Evolutionary conservation across 1,140 invertebrate genomes (phyloP), one percentile per base, ranked within the genome.

Genomic region (Araneus ventricosus): DNA sequence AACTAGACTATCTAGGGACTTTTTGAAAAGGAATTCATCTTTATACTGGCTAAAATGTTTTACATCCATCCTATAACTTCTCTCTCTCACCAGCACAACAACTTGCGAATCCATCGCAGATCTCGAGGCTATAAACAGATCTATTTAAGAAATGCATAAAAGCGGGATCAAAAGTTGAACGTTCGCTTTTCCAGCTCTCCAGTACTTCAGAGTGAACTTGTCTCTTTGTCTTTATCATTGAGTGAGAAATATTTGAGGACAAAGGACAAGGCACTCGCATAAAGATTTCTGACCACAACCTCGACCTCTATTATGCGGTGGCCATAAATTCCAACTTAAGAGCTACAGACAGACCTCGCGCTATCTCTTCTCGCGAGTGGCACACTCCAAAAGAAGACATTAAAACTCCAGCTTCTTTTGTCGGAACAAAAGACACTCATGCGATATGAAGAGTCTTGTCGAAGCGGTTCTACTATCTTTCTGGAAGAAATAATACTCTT

Each of bases 211-310:
- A 14, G n/a, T 37, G 17, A 75, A 75, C 30, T 14, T 5, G 14
- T 37, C 30, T 75, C 30, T 20, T 37, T 37, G 70, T 20, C 20
- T 75, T 75, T 75, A 75, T 34, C 70, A 75, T 22, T 20, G 30
- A 75, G 30, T 75, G 30, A 34, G 30, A 75, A 37, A 17, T 20
- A 37, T 34, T 34, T 6, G 17, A 75, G 70, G 70, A 75, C 30
- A 75, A 75, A 75, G 70, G 70, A 75, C 70, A 75, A 75, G 70
- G 30, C 70, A 75, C n/a, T 67, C 63, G 63, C 27, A 27, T n/a
- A 27, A 75, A 75, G 70, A 75, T 75, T 75, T 75, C 70, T 75
- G 70, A 75, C 70, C 70, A 75, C 70, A 75, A 14, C 70, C 30
- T 75, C 70, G 70, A 75, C 70, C 70, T 75, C 70, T 75, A 37